Base-by-base conservation (phyloP, 2,113 vertebrate genomes). In the Lophius piscatorius region DNA sequence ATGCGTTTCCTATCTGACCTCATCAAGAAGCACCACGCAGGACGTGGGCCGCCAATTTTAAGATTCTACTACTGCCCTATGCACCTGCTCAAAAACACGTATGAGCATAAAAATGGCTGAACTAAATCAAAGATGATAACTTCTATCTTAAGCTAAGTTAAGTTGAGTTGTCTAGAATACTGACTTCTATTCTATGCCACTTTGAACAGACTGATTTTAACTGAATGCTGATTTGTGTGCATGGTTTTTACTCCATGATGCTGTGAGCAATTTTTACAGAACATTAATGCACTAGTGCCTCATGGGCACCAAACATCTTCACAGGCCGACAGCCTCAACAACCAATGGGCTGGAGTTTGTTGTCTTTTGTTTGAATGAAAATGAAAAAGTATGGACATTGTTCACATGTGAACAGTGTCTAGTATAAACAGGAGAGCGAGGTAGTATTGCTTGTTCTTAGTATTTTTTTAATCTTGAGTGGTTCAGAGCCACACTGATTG, bases 1-100 rank as follows among this genome's bases (percentile, higher is more conserved):
- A 64, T 90, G 58, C 26, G 23, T 22, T 80, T 77, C 69, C 78
- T 92, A 61, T 89, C 89, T 0, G 86, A 91, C 44, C 86, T 91
- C 70, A 70, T 92, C 51, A 83, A 69, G 17, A 80, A 65, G 63
- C 79, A 9, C 26, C 77, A 86, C 12, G 64, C 33, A 0, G 76
- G 80, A 7, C 39, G 52, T 14, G 75, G 86, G 5, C 82, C 81
- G 0, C 77, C 78, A 0, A 39, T 72, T 40, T 70, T 92, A 9
- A 47, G 59, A 0, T 88, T 89, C 42, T 65, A 58, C 6, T 89
- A 91, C 61, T 46, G 48, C 42, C 49, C 83, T 4, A 21, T 40
- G 48, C 79, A 75, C 0, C 33, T 83, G 16, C 85, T 88, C 63
- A 80, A 31, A 62, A 87, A 89, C 10, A 78, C 78, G 1, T 9